phyloP scores from a whole-genome alignment of 2,797 vertebrate species.

The Morelia viridis region DNA sequence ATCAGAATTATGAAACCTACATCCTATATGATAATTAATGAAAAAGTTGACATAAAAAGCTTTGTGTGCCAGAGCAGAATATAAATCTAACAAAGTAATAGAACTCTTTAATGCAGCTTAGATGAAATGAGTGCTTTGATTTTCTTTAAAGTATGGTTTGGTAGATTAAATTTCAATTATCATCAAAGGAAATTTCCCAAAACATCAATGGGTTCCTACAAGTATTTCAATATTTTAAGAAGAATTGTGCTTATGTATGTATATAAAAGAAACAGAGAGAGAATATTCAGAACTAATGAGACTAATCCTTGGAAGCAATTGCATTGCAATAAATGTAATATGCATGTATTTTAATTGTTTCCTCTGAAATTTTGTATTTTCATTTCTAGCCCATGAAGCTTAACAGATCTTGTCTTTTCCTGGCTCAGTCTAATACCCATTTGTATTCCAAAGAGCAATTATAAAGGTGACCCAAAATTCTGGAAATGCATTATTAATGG shows the following conservation, averaged over 20 bases:
- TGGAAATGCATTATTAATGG: neutral
- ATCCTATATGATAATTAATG: neutral
- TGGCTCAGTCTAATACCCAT: slow-evolving; percentile 13
- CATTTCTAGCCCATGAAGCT: neutral
- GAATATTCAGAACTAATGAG: neutral
- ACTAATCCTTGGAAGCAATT: neutral
- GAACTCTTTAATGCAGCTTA: too few species aligned
- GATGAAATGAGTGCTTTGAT: neutral
- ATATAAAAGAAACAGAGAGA: neutral
- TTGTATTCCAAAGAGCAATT: slow-evolving; percentile 16
- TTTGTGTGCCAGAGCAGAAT: neutral
- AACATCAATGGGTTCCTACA: neutral
- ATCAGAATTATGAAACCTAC: neutral
- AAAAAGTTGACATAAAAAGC: neutral
- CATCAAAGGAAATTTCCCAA: neutral
- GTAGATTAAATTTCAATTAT: neutral
- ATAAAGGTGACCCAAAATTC: neutral
- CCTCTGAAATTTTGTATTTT: neutral
- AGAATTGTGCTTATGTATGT: neutral
- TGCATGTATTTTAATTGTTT: neutral
- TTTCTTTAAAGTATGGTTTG: neutral
- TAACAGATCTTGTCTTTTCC: slow-evolving; percentile 9
- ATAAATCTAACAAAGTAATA: neutral
- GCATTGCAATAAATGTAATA: neutral
- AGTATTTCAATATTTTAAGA: neutral